Evolutionary conservation across 2,888 invertebrate species (phyloP), one percentile per base, ranked within the genome.

Genomic region (Drosophila emarginata): DNA sequence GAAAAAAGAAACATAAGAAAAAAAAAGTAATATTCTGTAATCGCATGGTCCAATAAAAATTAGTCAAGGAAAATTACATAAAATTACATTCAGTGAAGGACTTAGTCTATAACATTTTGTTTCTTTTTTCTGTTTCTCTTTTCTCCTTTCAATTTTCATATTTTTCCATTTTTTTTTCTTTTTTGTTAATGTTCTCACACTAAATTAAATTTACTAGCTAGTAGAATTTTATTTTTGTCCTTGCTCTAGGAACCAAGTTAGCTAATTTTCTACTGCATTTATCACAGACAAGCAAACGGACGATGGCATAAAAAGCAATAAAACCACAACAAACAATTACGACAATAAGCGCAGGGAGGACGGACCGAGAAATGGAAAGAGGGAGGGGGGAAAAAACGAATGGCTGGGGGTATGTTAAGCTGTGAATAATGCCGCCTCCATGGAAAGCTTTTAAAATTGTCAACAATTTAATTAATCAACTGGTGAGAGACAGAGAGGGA

Each of bases 391-490:
- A 4, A 28, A 32, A 32, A 32, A 11, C 26, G 37, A 45, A n/a
- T 26, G 21, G 11, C 58, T 9, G 12, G 11, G 63, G 65, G 72
- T 70, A 74, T 78, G 76, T 76, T 76, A 77, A 83, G 82, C 87
- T 74, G 78, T 85, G 78, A 85, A 85, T 83, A 83, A 83, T 87
- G 78, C 61, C 63, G 45, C 57, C 61, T 23, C 64, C 61, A 61
- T 57, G 73, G 72, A 21, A 57, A 73, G 88, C 88, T 86, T 78
- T 86, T 86, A 75, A 87, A 84, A 80, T 86, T 86, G 84, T 87
- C 84, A 87, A 86, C 84, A 87, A 77, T 80, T 84, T 87, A 84
- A 87, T 84, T 84, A 87, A 87, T 84, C 86, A 84, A 82, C 77
- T 74, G 59, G 75, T 57, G 57, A 45, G 53, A 12, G 51, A 26